Percentiles rank a stretch among this genome's conserved stretches.
phyloP scores from a whole-genome alignment of 2,797 vertebrate species.

The Xenopus petersii region DNA sequence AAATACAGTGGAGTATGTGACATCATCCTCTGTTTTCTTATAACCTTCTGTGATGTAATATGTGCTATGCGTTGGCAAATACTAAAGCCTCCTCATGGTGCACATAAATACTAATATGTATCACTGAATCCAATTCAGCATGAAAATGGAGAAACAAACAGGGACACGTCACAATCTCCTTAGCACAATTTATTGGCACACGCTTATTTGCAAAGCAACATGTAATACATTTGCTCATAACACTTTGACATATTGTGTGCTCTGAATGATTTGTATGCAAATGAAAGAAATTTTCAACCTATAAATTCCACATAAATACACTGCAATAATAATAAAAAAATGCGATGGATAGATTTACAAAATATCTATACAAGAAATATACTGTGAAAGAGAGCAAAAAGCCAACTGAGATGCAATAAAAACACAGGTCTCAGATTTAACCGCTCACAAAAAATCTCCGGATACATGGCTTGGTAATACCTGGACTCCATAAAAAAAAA shows the following conservation, averaged over 20 bases:
- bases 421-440: conserved; percentile 75
- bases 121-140: neutral
- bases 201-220: conserved; percentile 99
- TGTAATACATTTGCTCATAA: conserved; percentile 96
- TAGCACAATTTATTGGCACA: conserved; percentile 99
- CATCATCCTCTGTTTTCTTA: too few relatives aligned
- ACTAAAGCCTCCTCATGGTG: too few relatives aligned
- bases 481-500: conserved; percentile 54
- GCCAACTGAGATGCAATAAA: conserved; percentile 72
- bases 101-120: neutral
- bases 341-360: conserved; percentile 72
- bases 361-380: conserved; percentile 85
- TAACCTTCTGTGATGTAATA: too few relatives aligned
- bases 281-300: conserved; percentile 88
- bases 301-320: conserved; percentile 98
- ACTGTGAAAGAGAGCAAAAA: conserved; percentile 69
- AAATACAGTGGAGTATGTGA: too few relatives aligned
- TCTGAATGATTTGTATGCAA: conserved; percentile 89
- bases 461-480: conserved; percentile 80
- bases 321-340: conserved; percentile 59
- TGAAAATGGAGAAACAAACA: conserved; percentile 24
- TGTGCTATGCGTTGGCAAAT: too few relatives aligned
- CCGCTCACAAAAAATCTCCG: conserved; percentile 80
- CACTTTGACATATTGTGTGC: conserved; percentile 89
- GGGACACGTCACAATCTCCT: conserved; percentile 52